These are phyloP conservation scores for Tortrix viridana DNA, from an alignment of 2,888 invertebrate species.

Conservation along the genomic window DNA sequence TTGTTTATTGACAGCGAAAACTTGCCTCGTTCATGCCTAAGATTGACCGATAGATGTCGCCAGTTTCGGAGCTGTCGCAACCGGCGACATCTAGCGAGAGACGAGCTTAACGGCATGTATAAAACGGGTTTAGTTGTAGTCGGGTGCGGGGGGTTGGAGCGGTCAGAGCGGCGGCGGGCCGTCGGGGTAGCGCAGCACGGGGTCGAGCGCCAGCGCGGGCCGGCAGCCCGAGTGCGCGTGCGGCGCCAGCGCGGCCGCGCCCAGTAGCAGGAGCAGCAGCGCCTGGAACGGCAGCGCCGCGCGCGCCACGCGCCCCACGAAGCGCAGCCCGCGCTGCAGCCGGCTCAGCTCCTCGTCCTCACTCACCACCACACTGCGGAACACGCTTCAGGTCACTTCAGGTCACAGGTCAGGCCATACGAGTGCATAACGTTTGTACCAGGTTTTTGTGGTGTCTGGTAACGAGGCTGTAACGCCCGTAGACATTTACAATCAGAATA, in stretches of 20 bases:
- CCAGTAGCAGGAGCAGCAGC: conserved; percentile 95
- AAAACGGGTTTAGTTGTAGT: not conserved
- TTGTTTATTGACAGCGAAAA: conserved; percentile 11
- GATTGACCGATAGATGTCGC: too few species aligned
- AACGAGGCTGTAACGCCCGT: too few species aligned
- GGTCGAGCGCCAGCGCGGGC: conserved; percentile 92
- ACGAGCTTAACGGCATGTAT: not conserved
- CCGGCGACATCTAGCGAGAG: not conserved
- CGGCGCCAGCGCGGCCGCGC: conserved; percentile 96
- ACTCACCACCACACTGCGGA: conserved; percentile 60
- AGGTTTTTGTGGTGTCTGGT: too few species aligned
- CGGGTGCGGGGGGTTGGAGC: conserved; percentile 31
- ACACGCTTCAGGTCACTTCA: not conserved
- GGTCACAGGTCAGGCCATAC: too few species aligned
- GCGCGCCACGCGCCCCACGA: conserved; percentile 94
- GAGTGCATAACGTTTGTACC: not conserved
- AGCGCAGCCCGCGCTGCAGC: conserved; percentile 89
- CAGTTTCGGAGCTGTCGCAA: not conserved
- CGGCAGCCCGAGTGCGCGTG: conserved; percentile 93
- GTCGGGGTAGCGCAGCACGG: conserved; percentile 95
- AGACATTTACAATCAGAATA: too few species aligned
- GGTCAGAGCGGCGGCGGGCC: conserved; percentile 95
- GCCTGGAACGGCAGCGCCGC: conserved; percentile 98
- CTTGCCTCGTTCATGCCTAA: not conserved
- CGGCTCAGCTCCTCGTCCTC: conserved; percentile 61